Percentiles rank a stretch among this genome's conserved stretches.
These are phyloP conservation scores for Tretioscincus oriximinensis DNA, from an alignment of 2,113 vertebrate species.

Conservation along the genomic window DNA sequence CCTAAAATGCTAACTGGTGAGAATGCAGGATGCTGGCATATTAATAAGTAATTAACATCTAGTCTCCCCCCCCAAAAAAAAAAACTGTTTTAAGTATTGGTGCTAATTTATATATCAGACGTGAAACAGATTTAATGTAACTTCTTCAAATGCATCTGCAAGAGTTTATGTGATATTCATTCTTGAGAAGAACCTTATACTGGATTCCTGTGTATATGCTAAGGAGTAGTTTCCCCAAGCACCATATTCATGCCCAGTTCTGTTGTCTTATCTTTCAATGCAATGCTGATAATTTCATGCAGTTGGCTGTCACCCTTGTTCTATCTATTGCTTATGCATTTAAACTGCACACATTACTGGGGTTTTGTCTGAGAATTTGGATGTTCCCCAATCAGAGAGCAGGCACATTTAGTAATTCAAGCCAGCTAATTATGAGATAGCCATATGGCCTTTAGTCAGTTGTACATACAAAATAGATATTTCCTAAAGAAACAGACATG, in stretches of 20 bases:
- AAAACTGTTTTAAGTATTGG: too few species aligned
- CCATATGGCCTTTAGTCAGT: neutral
- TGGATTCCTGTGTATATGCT: neutral
- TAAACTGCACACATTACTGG: constrained; percentile 15
- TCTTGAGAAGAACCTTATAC: neutral
- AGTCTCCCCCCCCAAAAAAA: neutral
- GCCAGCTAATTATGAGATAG: neutral
- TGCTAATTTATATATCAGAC: neutral
- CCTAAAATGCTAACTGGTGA: too few species aligned
- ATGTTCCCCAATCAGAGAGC: neutral
- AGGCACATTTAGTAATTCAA: neutral
- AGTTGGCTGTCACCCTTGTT: constrained; percentile 16
- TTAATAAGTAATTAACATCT: neutral
- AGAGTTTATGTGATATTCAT: neutral
- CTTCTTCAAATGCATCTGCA: neutral
- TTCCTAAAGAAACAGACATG: neutral
- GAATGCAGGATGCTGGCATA: too few species aligned
- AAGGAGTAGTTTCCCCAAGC: neutral
- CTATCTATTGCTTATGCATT: constrained; percentile 18
- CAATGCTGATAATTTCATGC: neutral
- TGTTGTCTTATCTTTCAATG: neutral
- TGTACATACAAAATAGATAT: neutral
- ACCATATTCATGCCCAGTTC: neutral
- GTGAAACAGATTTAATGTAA: neutral
- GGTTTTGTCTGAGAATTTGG: neutral